Base-by-base conservation (phyloP, 2,113 vertebrate genomes). In the Phoenicopterus ruber region DNA sequence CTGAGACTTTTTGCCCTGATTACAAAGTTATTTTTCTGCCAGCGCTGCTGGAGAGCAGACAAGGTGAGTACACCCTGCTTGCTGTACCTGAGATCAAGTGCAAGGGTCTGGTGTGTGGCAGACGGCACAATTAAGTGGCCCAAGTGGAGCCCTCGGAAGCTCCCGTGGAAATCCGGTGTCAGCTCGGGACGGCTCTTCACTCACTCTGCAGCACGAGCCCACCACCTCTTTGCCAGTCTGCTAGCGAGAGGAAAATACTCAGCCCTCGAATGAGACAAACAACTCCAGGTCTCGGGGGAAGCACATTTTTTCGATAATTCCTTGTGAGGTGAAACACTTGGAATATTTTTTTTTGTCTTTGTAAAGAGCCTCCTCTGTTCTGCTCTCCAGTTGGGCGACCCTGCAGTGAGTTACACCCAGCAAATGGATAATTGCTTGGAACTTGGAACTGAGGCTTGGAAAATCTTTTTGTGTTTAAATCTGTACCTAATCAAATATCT, bases 401-500 rank as follows among this genome's bases (percentile, higher is more conserved):
- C 81, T 32, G 86, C 73, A 94, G 50, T 84, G 81, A 94, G 92
- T 92, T 95, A 92, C 86, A 96, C 86, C 91, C 92, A 95, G 86
- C 57, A 82, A 96, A 79, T 57, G 69, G 82, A 73, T 93, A 93
- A 93, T 96, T 96, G 83, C 91, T 82, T 84, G 88, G 90, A 96
- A 93, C 96, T 91, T 90, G 76, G 91, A 96, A 92, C 72, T 2
- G 25, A 91, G 76, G 70, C 61, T 86, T 91, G 72, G 88, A 94
- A 95, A 92, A 93, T 87, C 62, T 88, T 95, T 79, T 93, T 95
- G 77, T 93, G 77, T 82, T 96, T 88, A 92, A 94, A 94, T 94
- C 88, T 96, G 95, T 82, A 94, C 91, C 92, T 92, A 96, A 96
- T 95, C 88, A 95, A 97, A 63, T 59, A 84, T 92, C 95, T 88